These are phyloP conservation scores for Tarsius wallacei DNA, from an alignment of 2,797 vertebrate species.

Conservation along the genomic window DNA sequence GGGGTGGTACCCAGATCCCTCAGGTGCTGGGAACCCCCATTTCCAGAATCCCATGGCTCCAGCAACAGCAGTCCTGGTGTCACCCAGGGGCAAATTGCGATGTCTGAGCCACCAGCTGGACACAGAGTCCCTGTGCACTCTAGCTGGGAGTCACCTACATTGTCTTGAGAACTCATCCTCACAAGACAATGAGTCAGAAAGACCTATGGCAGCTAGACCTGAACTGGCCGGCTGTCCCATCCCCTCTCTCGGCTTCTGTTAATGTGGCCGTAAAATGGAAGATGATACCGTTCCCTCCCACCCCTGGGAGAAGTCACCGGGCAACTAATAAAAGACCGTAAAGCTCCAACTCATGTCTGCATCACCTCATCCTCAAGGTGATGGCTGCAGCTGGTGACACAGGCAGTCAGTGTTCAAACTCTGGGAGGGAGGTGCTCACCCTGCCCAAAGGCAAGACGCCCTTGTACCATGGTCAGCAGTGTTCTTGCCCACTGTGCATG, in stretches of 20 bases:
- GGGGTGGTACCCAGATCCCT: background rate
- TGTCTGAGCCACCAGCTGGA: background rate
- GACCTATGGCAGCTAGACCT: background rate
- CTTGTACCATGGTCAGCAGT: background rate
- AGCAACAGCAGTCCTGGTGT: background rate
- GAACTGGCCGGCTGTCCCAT: background rate
- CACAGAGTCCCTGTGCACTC: background rate
- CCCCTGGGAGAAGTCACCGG: background rate
- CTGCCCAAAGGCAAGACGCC: background rate
- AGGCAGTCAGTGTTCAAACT: background rate
- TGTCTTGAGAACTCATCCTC: conserved; percentile 1
- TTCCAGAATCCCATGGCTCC: background rate
- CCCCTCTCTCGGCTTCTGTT: background rate
- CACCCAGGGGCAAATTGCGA: background rate
- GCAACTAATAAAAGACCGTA: conserved; percentile 53
- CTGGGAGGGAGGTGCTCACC: background rate
- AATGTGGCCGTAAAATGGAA: conserved; percentile 44
- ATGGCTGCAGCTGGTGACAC: background rate
- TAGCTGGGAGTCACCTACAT: background rate
- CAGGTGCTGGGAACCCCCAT: background rate
- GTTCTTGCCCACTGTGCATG: background rate
- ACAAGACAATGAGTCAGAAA: conserved; percentile 70
- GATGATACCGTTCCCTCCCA: background rate
- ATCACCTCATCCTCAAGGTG: background rate
- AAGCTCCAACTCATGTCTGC: conserved; percentile 50